Base-by-base conservation (phyloP, 2,888 invertebrate genomes). In the Holacanthella duospinosa region DNA sequence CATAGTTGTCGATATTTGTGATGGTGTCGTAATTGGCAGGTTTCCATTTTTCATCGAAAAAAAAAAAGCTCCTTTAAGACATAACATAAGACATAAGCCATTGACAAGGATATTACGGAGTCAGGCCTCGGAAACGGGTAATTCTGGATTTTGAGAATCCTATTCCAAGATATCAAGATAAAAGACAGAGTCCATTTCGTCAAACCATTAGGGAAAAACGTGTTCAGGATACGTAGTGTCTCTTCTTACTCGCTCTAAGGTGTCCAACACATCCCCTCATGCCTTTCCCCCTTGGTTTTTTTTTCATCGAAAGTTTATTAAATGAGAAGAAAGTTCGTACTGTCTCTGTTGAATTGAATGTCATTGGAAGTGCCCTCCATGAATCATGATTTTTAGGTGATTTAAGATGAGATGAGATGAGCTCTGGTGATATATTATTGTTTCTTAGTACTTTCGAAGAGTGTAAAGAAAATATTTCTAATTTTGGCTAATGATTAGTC, bases 171-270 rank as follows among this genome's bases (percentile, higher is more conserved):
- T 48, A 9, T 16, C n/a, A 21, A 48, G 6, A 48, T 16, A 48
- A 21, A 21, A 48, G 16, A 21, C 16, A 26, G 29, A 55, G 55
- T 55, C 55, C 55, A 55, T 55, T 55, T 55, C 55, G 55, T 55
- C 55, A 55, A 55, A 6, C 55, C 55, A 55, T 55, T 55, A 55
- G 55, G 28, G 55, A 29, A 29, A 29, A 55, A 55, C 55, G 55
- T 55, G 55, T 55, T 29, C 29, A 29, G 55, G 12, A 6, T 55
- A 25, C 21, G 4, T 55, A 28, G 29, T 55, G 55, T 48, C 19
- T 48, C 48, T 21, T 48, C 48, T 48, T 48, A 16, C 21, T 48
- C 16, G 16, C 6, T 6, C 36, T 12, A 16, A 36, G 36, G 16
- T 12, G 36, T n/a, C n/a, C n/a, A n/a, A n/a, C n/a, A n/a, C n/a